A percentile compares a stretch with the other conserved stretches of the same genome.
Conservation (phyloP, 2,888 invertebrate species). For the Agrilus cyanescens region DNA sequence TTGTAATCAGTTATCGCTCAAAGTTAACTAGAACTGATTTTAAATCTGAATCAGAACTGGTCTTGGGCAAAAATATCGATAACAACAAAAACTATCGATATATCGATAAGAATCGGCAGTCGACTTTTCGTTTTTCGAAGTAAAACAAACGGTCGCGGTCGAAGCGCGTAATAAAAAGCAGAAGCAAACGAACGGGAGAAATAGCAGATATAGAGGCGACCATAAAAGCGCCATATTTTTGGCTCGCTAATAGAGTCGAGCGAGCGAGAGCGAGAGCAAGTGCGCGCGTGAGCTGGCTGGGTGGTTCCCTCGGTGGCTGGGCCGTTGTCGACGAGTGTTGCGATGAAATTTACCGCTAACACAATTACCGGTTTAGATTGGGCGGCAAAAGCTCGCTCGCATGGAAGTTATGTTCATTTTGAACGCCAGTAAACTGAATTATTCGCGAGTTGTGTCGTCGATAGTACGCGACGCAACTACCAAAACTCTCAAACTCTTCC, state of each 20-base stretch:
- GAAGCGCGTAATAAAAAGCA: not conserved
- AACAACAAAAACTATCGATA: no score
- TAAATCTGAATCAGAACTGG: no score
- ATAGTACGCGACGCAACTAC: no score
- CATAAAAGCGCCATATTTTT: slow-evolving; percentile 10
- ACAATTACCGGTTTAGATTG: slow-evolving; percentile 35
- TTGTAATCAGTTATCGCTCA: no score
- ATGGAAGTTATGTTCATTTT: slow-evolving; percentile 35
- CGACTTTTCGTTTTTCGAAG: no score
- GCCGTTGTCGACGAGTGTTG: slow-evolving; percentile 26
- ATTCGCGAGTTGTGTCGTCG: slow-evolving; percentile 11
- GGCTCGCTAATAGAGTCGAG: slow-evolving; percentile 10
- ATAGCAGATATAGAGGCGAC: not conserved
- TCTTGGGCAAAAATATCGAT: no score
- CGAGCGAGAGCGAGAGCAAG: no score
- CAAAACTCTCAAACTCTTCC: no score
- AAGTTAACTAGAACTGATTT: no score
- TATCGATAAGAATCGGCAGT: no score
- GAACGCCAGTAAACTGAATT: slow-evolving; percentile 25
- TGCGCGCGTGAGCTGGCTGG: no score
- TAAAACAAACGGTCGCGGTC: no score
- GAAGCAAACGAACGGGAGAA: slow-evolving; percentile 5
- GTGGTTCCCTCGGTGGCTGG: slow-evolving; percentile 16
- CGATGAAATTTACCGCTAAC: slow-evolving; percentile 33
- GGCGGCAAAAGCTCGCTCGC: slow-evolving; percentile 30